Evolutionary conservation across 2,797 vertebrate genomes (phyloP), one percentile per base, ranked within the genome.

Genomic region (Cygnus olor): DNA sequence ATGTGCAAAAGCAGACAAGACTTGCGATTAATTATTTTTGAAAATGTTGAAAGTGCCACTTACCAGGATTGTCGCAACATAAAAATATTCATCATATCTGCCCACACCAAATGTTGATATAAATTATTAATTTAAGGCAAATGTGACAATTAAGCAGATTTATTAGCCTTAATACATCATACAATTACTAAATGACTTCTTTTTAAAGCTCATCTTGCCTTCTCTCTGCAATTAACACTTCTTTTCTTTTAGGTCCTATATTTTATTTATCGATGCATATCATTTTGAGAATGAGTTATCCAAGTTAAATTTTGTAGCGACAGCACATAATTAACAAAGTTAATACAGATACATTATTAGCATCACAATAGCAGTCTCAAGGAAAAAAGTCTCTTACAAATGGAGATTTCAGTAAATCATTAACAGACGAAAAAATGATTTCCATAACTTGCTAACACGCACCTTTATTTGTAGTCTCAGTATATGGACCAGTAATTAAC

Each of bases 51-150:
- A 94, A 93, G 47, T 71, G 88, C 44, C 44, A n/a, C 74, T 94
- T 94, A 18, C 28, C 30, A 36, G 40, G 36, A 91, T 90, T 49
- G 77, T 88, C 4, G 3, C 89, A 93, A 92, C 80, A 73, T 30
- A 85, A 96, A 97, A 94, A 88, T 85, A 94, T 96, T 95, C 90
- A 92, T 94, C 60, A 3, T 95, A 93, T 94, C 88, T 97, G 71
- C 80, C 85, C 78, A 80, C 82, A 91, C 85, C 92, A 96, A 96
- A 93, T 94, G 93, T 93, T 93, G 80, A 51, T 83, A 94, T 91
- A 96, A 94, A 95, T 95, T 94, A 97, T 93, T 96, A 96, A 95
- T 94, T 92, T 93, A 93, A 94, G 72, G 61, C 78, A 96, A 95
- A 83, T 88, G 81, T 93, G 93, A 95, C 88, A 96, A 97, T 94